phyloP scores from a whole-genome alignment of 2,888 invertebrate species.

The Calameuta filiformis region DNA sequence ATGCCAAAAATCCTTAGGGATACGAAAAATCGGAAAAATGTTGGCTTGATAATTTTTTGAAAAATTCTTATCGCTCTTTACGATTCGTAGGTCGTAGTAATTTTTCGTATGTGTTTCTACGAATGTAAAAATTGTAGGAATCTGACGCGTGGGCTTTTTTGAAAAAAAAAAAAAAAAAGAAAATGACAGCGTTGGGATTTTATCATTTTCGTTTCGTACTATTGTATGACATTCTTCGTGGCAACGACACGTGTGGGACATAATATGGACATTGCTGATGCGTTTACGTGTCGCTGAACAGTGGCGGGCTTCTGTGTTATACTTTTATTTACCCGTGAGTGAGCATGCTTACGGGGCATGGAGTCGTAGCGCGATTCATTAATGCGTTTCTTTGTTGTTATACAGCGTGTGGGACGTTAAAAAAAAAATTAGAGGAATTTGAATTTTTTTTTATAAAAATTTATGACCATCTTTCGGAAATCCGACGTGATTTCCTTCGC shows the following conservation, averaged over 20 bases:
- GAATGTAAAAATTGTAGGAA: too few species aligned
- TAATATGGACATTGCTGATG: background rate
- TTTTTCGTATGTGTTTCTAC: background rate
- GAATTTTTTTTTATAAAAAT: background rate
- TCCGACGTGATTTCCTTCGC: background rate
- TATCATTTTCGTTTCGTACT: background rate
- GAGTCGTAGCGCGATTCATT: background rate
- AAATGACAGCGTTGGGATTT: too few species aligned
- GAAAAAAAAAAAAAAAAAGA: too few species aligned
- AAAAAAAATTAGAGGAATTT: background rate
- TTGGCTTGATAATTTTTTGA: background rate
- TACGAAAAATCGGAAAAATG: background rate
- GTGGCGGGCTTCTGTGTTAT: background rate
- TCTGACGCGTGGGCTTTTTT: fast-evolving
- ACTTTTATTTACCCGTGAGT: background rate
- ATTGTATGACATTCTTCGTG: background rate
- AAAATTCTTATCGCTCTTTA: background rate
- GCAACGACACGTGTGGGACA: background rate
- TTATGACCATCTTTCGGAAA: background rate
- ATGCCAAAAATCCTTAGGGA: background rate
- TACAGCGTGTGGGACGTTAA: too few species aligned
- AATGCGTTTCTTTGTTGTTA: background rate
- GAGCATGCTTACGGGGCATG: background rate
- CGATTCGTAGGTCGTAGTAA: background rate
- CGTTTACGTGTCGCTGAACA: background rate